phyloP scores from a whole-genome alignment of 2,888 invertebrate genomes.

The Rhorus exstirpatorius region DNA sequence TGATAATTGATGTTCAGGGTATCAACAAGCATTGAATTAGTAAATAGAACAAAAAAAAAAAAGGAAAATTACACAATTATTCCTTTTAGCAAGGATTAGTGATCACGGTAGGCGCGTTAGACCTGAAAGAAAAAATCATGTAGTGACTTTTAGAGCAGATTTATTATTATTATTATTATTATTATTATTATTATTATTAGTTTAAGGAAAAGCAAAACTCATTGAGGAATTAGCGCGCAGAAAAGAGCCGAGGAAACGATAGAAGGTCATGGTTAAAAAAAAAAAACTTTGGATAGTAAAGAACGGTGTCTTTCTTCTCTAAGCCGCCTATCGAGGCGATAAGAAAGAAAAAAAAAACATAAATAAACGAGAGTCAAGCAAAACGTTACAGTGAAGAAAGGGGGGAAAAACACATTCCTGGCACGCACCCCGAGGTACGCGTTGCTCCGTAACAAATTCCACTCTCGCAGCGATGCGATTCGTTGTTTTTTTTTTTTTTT shows the following conservation, averaged over 20 bases:
- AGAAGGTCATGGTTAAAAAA: constrained; percentile 14
- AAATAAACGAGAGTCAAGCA: too few species aligned
- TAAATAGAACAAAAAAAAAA: constrained; percentile 47
- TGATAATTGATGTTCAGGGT: constrained; percentile 74
- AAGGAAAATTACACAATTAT: constrained; percentile 69
- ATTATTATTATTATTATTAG: constrained; percentile 64
- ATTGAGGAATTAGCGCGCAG: constrained; percentile 58
- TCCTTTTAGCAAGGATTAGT: constrained; percentile 71
- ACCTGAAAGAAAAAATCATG: constrained; percentile 66
- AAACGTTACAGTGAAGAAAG: not conserved
- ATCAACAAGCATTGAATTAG: constrained; percentile 75
- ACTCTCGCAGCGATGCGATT: constrained; percentile 15
- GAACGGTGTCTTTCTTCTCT: constrained; percentile 56
- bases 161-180: constrained; percentile 66
- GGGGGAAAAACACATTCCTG: constrained; percentile 64
- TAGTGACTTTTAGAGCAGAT: constrained; percentile 70
- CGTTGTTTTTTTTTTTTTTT: constrained; percentile 24
- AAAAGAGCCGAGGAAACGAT: constrained; percentile 7
- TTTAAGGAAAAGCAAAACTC: constrained; percentile 59
- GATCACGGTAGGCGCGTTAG: constrained; percentile 74
- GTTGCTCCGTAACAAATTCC: constrained; percentile 47
- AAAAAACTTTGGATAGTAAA: constrained; percentile 58
- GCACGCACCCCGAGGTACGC: constrained; percentile 48
- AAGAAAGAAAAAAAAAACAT: constrained; percentile 13
- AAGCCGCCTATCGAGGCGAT: constrained; percentile 39